A percentile compares a stretch with the other conserved stretches of the same genome.
These are phyloP conservation scores for Drosophila guanche DNA, from an alignment of 1,140 invertebrate genomes.

Conservation along the genomic window DNA sequence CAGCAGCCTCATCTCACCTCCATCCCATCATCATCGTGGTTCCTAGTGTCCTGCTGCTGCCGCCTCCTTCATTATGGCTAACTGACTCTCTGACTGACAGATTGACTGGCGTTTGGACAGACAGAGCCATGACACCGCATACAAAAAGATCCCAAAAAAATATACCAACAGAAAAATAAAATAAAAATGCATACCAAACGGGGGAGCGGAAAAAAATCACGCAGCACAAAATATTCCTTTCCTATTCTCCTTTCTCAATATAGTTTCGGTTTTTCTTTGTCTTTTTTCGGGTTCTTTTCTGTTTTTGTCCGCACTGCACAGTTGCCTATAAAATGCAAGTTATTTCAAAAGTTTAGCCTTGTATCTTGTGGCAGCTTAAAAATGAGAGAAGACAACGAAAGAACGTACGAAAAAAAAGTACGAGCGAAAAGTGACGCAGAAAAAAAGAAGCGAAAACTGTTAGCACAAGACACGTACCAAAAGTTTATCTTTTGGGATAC, in stretches of 20 bases:
- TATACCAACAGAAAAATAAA: constrained; percentile 15
- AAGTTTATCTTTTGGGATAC: constrained; percentile 38
- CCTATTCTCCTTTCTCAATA: constrained; percentile 51
- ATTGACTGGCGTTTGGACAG: constrained; percentile 74
- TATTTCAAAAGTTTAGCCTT: constrained; percentile 70
- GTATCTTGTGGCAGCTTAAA: constrained; percentile 60
- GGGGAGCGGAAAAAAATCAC: constrained; percentile 9
- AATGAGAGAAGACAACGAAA: constrained; percentile 32
- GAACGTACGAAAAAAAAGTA: constrained; percentile 46
- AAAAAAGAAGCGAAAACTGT: constrained; percentile 57
- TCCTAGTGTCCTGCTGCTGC: constrained; percentile 21
- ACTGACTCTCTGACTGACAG: constrained; percentile 78
- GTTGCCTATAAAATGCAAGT: constrained; percentile 68
- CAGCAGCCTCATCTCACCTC: constrained; percentile 34
- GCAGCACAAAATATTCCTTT: constrained; percentile 14
- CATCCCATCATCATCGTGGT: constrained; percentile 36
- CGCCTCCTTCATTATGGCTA: constrained; percentile 72
- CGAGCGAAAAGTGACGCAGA: constrained; percentile 7
- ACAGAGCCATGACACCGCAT: constrained; percentile 64
- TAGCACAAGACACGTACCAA: constrained; percentile 70
- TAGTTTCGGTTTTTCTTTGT: constrained; percentile 4
- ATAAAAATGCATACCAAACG: constrained; percentile 33
- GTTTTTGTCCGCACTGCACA: not conserved
- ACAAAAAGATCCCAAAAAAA: constrained; percentile 49
- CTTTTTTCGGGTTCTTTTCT: not conserved